Evolutionary conservation across 2,113 vertebrate species (phyloP).

Genomic region (Ellobius talpinus): DNA sequence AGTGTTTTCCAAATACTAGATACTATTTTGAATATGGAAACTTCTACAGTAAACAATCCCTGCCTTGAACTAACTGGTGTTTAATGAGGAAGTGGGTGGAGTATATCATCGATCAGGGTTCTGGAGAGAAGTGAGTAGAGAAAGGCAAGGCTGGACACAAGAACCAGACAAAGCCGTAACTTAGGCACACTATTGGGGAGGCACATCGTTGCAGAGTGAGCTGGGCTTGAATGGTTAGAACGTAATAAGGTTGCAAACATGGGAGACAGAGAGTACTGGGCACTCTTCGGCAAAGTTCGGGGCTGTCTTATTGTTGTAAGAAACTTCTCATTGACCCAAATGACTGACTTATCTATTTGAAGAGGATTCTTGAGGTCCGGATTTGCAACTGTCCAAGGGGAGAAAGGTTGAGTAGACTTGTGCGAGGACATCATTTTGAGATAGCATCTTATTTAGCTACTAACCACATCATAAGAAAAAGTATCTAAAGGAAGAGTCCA

Average conservation of each 20-base stretch:
- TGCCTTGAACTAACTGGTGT: not conserved
- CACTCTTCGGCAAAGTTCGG: not conserved
- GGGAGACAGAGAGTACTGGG: not conserved
- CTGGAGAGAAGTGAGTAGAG: not conserved
- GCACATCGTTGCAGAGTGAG: not conserved
- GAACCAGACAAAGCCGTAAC: not conserved
- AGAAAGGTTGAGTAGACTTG: not conserved
- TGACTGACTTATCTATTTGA: not conserved
- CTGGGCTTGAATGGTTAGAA: not conserved
- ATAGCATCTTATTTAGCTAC: not conserved
- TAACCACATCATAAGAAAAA: not conserved
- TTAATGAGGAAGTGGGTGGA: not conserved
- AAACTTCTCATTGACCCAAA: constrained; percentile 6
- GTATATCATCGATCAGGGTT: not conserved
- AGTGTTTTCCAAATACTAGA: not conserved
- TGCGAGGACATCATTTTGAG: not conserved
- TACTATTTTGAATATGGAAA: not conserved
- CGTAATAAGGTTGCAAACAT: no score
- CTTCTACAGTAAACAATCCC: not conserved
- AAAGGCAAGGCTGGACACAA: not conserved
- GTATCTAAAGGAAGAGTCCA: not conserved
- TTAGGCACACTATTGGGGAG: not conserved
- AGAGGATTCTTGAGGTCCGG: not conserved
- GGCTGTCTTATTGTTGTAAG: not conserved
- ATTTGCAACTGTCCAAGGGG: not conserved